These are phyloP conservation scores for Syngnathus acus DNA, from an alignment of 2,797 vertebrate genomes.

Conservation along the genomic window DNA sequence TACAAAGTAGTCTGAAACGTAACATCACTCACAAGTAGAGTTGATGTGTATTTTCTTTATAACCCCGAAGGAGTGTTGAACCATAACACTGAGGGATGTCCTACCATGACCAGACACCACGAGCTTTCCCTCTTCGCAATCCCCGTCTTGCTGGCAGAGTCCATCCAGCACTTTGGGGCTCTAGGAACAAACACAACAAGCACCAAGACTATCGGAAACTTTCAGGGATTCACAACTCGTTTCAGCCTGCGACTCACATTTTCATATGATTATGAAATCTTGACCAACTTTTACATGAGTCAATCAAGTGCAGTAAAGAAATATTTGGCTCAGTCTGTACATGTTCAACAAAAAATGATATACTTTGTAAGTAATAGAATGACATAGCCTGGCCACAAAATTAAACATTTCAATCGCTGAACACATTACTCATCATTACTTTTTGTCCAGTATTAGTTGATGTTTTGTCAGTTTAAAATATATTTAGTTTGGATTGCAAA, in stretches of 20 bases:
- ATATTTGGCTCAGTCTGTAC: too few species aligned
- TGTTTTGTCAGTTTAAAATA: background rate
- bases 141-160: conserved; percentile 61
- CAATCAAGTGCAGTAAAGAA: too few species aligned
- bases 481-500: background rate
- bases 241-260: too few species aligned
- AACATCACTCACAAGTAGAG: background rate
- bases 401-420: background rate
- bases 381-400: background rate
- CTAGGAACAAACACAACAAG: conserved; percentile 23
- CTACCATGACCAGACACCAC: conserved; percentile 82
- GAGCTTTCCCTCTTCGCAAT: conserved; percentile 69
- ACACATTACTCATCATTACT: background rate
- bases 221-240: too few species aligned
- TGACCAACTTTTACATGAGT: too few species aligned
- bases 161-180: conserved; percentile 62
- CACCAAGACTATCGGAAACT: background rate
- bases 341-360: too few species aligned
- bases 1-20: background rate
- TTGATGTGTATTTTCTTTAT: background rate
- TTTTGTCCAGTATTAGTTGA: background rate
- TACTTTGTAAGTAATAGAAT: too few species aligned
- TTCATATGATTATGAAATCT: too few species aligned
- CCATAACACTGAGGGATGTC: conserved; percentile 6
- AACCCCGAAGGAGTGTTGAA: background rate